phyloP scores from a whole-genome alignment of 2,888 invertebrate genomes.

The Clusia tigrina region DNA sequence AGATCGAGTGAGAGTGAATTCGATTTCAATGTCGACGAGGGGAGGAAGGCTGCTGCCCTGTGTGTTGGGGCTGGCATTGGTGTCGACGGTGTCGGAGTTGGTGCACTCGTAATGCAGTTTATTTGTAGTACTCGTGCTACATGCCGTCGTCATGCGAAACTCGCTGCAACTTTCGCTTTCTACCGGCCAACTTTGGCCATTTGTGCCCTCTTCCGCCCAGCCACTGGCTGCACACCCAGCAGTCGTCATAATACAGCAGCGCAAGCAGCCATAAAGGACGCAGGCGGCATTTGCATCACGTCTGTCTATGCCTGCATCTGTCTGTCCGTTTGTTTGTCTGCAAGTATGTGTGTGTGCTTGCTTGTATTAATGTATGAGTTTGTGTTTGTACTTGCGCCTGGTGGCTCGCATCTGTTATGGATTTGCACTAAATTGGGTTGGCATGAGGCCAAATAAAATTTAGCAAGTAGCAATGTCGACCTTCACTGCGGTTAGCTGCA shows the following conservation, averaged over 20 bases:
- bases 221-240: not conserved
- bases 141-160: not conserved
- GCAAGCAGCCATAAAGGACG: not conserved
- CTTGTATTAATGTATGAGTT: too few relatives aligned
- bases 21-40: not conserved
- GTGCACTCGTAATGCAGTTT: slow-evolving; percentile 4
- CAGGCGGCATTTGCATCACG: not conserved
- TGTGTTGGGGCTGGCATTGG: not conserved
- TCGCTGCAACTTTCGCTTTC: slow-evolving; percentile 34
- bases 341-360: not conserved
- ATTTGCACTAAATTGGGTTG: slow-evolving; percentile 23
- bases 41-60: not conserved
- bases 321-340: not conserved
- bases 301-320: not conserved
- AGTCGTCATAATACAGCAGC: too few relatives aligned
- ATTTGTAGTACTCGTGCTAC: too few relatives aligned
- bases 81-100: not conserved
- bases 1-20: slow-evolving; percentile 2
- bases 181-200: slow-evolving; percentile 19
- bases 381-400: too few relatives aligned
- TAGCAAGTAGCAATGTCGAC: slow-evolving; percentile 27
- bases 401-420: not conserved
- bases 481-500: slow-evolving; percentile 40
- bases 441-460: slow-evolving; percentile 33
- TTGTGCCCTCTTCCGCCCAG: too few relatives aligned